phyloP scores from a whole-genome alignment of 2,113 vertebrate species.

The Hystrix brachyura region DNA sequence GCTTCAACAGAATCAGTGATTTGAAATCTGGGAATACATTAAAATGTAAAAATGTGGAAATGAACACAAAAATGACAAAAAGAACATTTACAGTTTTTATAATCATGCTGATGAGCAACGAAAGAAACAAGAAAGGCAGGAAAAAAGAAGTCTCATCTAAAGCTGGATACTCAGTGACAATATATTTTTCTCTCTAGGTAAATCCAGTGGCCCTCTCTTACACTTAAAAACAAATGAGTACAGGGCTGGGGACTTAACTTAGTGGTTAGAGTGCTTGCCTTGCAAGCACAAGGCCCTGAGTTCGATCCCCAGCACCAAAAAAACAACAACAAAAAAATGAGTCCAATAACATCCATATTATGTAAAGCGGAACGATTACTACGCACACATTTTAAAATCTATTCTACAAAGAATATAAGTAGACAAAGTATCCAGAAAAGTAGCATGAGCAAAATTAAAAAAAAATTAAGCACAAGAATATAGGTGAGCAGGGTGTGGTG shows the following conservation, averaged over 20 bases:
- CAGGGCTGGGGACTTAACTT: no score
- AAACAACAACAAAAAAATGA: neutral
- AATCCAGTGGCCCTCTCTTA: neutral
- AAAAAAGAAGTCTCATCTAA: neutral
- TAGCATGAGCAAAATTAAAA: neutral
- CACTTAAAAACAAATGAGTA: neutral
- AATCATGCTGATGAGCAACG: neutral
- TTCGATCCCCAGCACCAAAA: neutral
- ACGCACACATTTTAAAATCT: neutral
- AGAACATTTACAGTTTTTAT: neutral
- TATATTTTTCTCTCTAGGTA: neutral
- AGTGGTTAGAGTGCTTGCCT: no score
- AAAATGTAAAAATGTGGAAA: neutral
- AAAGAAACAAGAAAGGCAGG: neutral
- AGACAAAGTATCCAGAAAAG: slow-evolving; percentile 14
- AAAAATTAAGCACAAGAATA: neutral
- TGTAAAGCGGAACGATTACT: neutral
- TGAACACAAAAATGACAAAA: neutral
- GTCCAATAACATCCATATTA: neutral
- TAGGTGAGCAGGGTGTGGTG: neutral
- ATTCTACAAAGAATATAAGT: slow-evolving; percentile 16
- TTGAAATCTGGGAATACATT: neutral
- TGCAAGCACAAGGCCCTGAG: no score
- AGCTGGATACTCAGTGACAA: neutral
- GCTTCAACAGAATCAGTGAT: neutral